Evolutionary conservation across 2,113 vertebrate species (phyloP).

Genomic region (Cyanoderma ruficeps): DNA sequence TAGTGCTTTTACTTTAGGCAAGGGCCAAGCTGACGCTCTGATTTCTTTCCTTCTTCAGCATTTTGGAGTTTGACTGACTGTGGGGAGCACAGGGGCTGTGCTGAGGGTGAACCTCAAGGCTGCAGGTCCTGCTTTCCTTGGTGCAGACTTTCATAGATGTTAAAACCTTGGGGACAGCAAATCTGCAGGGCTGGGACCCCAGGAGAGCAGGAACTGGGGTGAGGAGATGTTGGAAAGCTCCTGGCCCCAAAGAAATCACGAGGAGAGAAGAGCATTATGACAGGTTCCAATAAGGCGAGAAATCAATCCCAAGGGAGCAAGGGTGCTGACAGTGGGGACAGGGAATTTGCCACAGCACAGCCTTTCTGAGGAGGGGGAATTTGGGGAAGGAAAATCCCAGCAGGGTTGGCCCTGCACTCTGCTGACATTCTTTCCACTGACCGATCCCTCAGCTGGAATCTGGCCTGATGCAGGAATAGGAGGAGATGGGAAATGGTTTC

Average conservation of each 20-base stretch:
- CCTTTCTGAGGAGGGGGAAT: neutral
- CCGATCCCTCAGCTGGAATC: conserved; percentile 71
- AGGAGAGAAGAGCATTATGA: neutral
- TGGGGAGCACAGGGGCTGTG: neutral
- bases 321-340: neutral
- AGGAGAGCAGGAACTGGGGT: neutral
- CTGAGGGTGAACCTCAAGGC: rapidly evolving
- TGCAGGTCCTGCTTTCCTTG: neutral
- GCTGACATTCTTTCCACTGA: conserved; percentile 74
- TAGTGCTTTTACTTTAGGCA: rapidly evolving
- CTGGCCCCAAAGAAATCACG: neutral
- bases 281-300: neutral
- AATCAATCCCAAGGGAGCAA: neutral
- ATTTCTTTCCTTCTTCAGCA: neutral
- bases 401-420: conserved; percentile 26
- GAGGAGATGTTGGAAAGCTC: neutral
- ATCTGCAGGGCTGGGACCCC: neutral
- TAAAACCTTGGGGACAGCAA: neutral
- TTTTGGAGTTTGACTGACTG: neutral
- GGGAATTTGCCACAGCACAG: neutral
- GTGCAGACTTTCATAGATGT: neutral
- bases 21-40: rapidly evolving
- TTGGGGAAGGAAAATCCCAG: conserved; percentile 43
- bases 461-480: conserved; percentile 30
- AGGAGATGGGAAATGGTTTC: conserved; percentile 13